These are phyloP conservation scores for Promerops cafer DNA, from an alignment of 2,113 vertebrate species.

Conservation along the genomic window DNA sequence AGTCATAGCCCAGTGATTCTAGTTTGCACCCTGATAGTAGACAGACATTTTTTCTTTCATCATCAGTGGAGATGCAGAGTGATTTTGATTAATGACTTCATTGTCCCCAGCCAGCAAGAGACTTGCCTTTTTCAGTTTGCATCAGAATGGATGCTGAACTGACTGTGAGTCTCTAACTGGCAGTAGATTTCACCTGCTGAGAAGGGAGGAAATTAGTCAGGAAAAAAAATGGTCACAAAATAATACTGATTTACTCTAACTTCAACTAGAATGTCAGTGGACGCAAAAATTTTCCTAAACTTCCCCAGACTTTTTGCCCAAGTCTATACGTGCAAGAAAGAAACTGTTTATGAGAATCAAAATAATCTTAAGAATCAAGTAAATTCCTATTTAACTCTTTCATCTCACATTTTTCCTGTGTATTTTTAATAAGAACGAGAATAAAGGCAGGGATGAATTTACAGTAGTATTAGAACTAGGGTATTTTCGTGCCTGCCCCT, in stretches of 20 bases:
- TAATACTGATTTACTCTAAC: constrained; percentile 34
- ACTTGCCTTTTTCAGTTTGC: constrained; percentile 43
- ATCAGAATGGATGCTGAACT: constrained; percentile 57
- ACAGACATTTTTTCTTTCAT: not conserved
- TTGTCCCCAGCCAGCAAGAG: constrained; percentile 60
- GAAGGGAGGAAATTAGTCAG: constrained; percentile 49
- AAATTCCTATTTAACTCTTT: not conserved
- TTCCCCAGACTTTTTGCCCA: not conserved
- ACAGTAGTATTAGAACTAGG: not conserved
- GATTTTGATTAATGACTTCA: constrained; percentile 65
- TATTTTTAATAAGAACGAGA: not conserved
- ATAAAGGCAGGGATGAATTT: not conserved
- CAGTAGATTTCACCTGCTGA: constrained; percentile 49
- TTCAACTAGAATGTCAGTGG: not conserved
- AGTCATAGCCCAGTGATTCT: not conserved
- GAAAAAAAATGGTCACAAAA: constrained; percentile 2
- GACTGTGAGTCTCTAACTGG: constrained; percentile 17
- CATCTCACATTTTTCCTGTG: not conserved
- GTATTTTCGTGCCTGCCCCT: not conserved
- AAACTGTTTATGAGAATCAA: not conserved
- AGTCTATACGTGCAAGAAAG: not conserved
- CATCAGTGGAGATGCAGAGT: constrained; percentile 27
- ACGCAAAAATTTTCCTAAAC: not conserved
- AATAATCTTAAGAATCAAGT: not conserved
- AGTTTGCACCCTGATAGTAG: constrained; percentile 16